These are phyloP conservation scores for Acromyrmex echinatior DNA, from an alignment of 1,140 invertebrate genomes.

Conservation along the genomic window DNA sequence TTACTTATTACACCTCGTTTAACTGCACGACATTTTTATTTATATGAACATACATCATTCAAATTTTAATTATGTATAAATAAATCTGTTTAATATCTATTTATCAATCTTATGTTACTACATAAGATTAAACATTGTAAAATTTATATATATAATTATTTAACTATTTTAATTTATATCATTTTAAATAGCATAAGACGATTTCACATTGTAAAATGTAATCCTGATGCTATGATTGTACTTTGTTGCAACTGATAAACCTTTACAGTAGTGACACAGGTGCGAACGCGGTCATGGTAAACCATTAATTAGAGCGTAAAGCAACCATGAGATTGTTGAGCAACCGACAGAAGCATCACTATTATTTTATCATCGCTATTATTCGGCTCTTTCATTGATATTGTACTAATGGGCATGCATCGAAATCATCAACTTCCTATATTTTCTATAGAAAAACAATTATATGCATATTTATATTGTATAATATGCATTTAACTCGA, in stretches of 20 bases:
- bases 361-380: neutral
- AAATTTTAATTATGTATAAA: slow-evolving; percentile 8
- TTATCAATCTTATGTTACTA: neutral
- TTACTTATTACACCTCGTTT: neutral
- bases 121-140: neutral
- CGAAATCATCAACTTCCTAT: neutral
- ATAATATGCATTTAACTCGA: neutral
- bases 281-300: slow-evolving; percentile 53
- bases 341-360: neutral
- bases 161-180: neutral
- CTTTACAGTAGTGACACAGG: slow-evolving; percentile 8
- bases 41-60: neutral
- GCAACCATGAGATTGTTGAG: neutral
- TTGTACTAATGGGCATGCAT: neutral
- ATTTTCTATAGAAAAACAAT: neutral
- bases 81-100: neutral
- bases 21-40: neutral
- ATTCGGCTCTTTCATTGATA: neutral
- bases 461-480: neutral
- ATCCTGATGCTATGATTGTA: neutral
- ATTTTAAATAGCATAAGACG: neutral
- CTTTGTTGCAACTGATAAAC: neutral
- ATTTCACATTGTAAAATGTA: neutral
- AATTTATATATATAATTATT: neutral
- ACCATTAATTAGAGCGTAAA: slow-evolving; percentile 15